Conservation (phyloP, 2,113 vertebrate species). For the Cynocephalus volans region DNA sequence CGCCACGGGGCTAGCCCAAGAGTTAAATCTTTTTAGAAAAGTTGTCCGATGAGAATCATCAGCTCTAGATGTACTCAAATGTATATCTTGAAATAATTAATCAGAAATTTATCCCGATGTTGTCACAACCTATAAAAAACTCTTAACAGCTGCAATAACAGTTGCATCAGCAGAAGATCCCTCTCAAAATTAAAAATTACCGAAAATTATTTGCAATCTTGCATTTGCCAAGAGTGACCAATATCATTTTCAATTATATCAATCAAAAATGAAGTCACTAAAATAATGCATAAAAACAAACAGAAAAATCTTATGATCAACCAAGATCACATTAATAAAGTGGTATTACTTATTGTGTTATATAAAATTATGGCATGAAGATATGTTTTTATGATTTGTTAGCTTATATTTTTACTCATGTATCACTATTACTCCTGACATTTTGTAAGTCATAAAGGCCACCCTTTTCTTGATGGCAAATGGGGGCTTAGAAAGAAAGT, state of each 20-base stretch:
- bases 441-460: not conserved
- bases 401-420: not conserved
- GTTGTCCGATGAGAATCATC: not conserved
- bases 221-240: not conserved
- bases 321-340: not conserved
- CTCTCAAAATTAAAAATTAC: conserved; percentile 48
- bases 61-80: not conserved
- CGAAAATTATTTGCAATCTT: conserved; percentile 26
- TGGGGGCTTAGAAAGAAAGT: not conserved
- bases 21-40: conserved; percentile 38
- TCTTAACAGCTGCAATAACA: not conserved
- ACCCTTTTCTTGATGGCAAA: not conserved
- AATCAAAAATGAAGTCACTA: conserved; percentile 36
- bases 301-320: not conserved
- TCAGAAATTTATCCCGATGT: not conserved
- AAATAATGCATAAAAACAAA: not conserved
- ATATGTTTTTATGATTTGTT: not conserved
- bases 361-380: not conserved
- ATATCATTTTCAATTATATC: conserved; percentile 17
- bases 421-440: not conserved
- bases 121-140: not conserved
- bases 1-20: too few relatives aligned
- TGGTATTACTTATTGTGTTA: not conserved
- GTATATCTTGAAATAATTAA: not conserved
- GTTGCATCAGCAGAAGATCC: not conserved